A percentile compares a stretch with the other conserved stretches of the same genome.
Evolutionary conservation across 2,888 invertebrate species (phyloP).

Genomic region (Synergus itoensis): DNA sequence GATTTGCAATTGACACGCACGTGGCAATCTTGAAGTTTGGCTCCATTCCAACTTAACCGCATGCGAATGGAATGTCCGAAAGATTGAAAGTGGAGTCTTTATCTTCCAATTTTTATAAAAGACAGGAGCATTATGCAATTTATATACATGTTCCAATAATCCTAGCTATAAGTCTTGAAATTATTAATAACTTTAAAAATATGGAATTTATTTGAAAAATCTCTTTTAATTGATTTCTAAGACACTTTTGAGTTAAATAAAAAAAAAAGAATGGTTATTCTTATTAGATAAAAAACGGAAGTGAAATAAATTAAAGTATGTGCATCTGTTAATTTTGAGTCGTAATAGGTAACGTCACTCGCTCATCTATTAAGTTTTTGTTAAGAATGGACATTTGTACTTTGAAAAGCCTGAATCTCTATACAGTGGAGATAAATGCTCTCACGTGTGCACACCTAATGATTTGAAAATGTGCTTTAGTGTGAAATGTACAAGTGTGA

Average conservation of each 20-base stretch:
- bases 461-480: constrained; percentile 6
- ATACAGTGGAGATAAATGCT: neutral
- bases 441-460: constrained; percentile 13
- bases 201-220: neutral
- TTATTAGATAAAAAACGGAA: constrained; percentile 7
- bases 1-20: constrained; percentile 36
- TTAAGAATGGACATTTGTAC: constrained; percentile 35
- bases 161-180: neutral
- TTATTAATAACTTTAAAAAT: neutral
- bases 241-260: neutral
- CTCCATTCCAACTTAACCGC: neutral
- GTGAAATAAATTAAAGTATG: neutral
- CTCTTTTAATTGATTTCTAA: neutral
- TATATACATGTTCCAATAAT: neutral
- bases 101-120: neutral
- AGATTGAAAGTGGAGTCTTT: neutral
- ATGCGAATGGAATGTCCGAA: neutral
- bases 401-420: constrained; percentile 28
- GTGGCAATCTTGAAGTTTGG: constrained; percentile 25
- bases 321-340: neutral
- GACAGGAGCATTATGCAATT: neutral
- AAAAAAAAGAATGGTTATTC: neutral
- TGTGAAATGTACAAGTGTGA: constrained; percentile 6
- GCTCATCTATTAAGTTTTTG: constrained; percentile 23
- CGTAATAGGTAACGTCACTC: neutral